These are phyloP conservation scores for Anser brachyrhynchus DNA, from an alignment of 2,113 vertebrate genomes.

Conservation along the genomic window DNA sequence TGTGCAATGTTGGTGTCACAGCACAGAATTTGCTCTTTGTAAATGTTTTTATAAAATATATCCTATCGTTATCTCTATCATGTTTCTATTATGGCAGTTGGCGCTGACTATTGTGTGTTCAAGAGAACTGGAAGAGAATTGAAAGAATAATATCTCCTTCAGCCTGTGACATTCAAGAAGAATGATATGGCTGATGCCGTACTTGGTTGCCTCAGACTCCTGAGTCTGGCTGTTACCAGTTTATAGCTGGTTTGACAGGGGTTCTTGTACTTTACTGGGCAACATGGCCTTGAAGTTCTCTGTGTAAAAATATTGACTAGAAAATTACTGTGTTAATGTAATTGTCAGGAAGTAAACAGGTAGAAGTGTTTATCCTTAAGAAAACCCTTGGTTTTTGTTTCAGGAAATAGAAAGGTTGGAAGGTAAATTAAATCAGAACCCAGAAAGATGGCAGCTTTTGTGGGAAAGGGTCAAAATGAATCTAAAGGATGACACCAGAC, in stretches of 20 bases:
- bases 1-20: not conserved
- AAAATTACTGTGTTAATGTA: not conserved
- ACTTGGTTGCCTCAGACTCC: not conserved
- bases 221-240: not conserved
- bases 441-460: slow-evolving; percentile 91
- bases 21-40: slow-evolving; percentile 10
- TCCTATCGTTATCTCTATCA: not conserved
- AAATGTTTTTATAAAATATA: slow-evolving; percentile 54
- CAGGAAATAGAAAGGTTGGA: slow-evolving; percentile 96
- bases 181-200: not conserved
- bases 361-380: not conserved
- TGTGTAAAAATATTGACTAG: not conserved
- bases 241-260: not conserved
- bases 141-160: not conserved
- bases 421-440: slow-evolving; percentile 85
- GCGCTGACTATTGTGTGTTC: not conserved
- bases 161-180: not conserved
- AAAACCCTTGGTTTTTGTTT: slow-evolving; percentile 54
- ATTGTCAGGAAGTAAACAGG: not conserved
- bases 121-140: not conserved
- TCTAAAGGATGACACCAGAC: slow-evolving; percentile 88
- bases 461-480: slow-evolving; percentile 88
- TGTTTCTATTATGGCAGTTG: not conserved
- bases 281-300: not conserved
- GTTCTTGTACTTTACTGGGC: not conserved